Evolutionary conservation across 2,888 invertebrate genomes (phyloP).

Genomic region (Pheosia gnoma): DNA sequence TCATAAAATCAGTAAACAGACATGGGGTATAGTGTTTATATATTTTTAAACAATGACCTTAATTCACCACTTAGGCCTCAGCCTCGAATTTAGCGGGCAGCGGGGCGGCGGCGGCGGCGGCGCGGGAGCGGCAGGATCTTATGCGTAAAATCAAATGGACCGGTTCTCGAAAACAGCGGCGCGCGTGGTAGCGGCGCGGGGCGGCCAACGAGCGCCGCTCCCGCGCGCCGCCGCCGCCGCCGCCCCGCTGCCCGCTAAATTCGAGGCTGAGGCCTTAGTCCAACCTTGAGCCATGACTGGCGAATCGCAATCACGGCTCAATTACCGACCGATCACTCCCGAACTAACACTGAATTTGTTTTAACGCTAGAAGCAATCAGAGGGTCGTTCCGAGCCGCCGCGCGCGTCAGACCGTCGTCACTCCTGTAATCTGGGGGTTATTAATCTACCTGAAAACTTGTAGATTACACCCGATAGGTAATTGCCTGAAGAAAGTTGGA

Average conservation of each 20-base stretch:
- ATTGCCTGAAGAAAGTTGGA: conserved; percentile 39
- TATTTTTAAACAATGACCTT: neutral
- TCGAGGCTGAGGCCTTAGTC: no score
- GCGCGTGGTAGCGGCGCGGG: no score
- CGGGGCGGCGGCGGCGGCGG: no score
- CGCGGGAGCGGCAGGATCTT: no score
- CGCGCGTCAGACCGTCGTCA: conserved; percentile 48
- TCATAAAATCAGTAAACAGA: no score
- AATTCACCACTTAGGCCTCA: conserved; percentile 3
- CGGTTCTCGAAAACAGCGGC: no score
- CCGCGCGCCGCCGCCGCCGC: no score
- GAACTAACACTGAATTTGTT: conserved; percentile 19
- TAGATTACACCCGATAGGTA: conserved; percentile 36
- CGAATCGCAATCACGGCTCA: neutral
- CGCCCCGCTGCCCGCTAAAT: no score
- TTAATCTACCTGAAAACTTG: conserved; percentile 45
- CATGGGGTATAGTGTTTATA: neutral
- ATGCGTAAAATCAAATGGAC: no score
- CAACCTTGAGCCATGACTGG: neutral
- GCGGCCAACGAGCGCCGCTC: no score
- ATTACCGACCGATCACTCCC: conserved; percentile 5
- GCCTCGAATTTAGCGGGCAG: no score
- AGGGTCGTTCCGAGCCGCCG: conserved; percentile 26
- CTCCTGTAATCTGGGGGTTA: conserved; percentile 37
- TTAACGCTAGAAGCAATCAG: conserved; percentile 25